Percentiles rank a stretch among this genome's conserved stretches.
Evolutionary conservation across 2,113 vertebrate genomes (phyloP).

Genomic region (Synchiropus splendidus): DNA sequence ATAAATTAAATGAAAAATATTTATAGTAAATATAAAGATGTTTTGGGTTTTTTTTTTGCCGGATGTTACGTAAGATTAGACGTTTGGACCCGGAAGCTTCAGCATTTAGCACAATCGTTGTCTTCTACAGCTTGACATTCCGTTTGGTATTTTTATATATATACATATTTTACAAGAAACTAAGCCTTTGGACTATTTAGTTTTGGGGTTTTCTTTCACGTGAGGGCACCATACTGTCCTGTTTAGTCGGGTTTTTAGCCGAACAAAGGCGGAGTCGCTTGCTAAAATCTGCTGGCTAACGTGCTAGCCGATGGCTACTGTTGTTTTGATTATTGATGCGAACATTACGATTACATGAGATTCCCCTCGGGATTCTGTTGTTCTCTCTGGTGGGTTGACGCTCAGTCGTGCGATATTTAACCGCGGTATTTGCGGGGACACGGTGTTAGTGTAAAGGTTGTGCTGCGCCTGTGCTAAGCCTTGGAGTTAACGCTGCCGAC

Average conservation of each 20-base stretch:
- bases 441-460: background rate
- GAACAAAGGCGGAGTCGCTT: no score
- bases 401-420: no score
- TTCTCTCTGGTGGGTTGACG: no score
- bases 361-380: no score
- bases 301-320: conserved; percentile 11
- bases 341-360: background rate
- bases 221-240: no score
- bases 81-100: conserved; percentile 31
- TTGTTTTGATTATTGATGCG: conserved; percentile 34
- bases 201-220: no score
- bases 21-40: background rate
- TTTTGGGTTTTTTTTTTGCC: conserved; percentile 1
- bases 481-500: background rate
- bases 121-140: background rate
- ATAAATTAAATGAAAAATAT: background rate
- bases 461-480: no score
- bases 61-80: conserved; percentile 28
- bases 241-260: no score
- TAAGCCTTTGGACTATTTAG: background rate
- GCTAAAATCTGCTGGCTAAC: conserved; percentile 13
- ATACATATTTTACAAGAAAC: background rate
- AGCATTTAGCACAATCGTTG: conserved; percentile 8
- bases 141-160: conserved; percentile 6
- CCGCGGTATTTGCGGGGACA: no score